Conservation (phyloP, 2,888 invertebrate species). For the Heteromurus nitidus region DNA sequence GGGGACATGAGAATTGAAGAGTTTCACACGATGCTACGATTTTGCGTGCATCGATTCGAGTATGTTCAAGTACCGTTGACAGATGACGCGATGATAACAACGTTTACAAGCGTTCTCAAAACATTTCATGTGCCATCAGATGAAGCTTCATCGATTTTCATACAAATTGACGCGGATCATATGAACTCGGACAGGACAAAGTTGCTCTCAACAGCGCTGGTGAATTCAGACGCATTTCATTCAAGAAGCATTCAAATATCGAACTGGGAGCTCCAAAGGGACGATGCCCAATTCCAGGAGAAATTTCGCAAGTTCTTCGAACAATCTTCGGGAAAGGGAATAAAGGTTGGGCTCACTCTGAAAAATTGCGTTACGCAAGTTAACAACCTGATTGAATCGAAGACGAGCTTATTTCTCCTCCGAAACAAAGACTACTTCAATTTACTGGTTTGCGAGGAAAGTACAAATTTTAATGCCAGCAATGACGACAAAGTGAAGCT, state of each 20-base stretch:
- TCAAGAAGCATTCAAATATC: neutral
- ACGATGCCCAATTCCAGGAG: neutral
- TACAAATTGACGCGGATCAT: neutral
- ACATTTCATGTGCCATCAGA: neutral
- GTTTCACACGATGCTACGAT: neutral
- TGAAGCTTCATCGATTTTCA: neutral
- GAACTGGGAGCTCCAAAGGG: too few species aligned
- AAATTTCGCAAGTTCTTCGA: neutral
- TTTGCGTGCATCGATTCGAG: neutral
- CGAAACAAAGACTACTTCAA: neutral
- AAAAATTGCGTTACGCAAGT: neutral
- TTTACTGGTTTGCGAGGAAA: neutral
- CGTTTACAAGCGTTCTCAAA: neutral
- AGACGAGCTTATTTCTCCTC: neutral
- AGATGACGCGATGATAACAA: neutral
- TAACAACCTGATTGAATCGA: neutral
- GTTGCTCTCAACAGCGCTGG: neutral
- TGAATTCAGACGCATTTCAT: too few species aligned
- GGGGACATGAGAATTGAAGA: neutral
- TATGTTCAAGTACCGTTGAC: neutral
- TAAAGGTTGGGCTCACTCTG: neutral
- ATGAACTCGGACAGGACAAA: neutral
- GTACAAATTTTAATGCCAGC: neutral
- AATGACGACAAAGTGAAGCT: neutral
- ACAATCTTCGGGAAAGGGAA: neutral